Evolutionary conservation across 37 sponge, comb jelly and placozoan genomes (phyloP).

Genomic region (Eunapius fragilis): DNA sequence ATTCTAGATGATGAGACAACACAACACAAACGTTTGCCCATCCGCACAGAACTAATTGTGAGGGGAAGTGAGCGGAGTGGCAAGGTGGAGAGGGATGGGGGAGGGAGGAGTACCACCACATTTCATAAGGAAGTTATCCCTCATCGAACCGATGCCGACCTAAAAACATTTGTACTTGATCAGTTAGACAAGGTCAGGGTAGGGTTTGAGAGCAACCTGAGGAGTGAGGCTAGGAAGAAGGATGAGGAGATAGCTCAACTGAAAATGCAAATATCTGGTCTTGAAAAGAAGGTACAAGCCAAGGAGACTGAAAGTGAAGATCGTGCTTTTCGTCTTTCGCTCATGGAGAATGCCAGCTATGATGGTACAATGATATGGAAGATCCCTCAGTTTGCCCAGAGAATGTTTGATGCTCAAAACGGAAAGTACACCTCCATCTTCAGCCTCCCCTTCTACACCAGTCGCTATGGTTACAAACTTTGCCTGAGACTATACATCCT

Average conservation of each 20-base stretch:
- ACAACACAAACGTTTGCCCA: not conserved
- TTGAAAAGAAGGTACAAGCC: conserved; percentile 39
- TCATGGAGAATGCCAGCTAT: conserved; percentile 68
- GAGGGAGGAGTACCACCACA: not conserved
- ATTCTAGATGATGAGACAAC: not conserved
- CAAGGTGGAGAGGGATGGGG: not conserved
- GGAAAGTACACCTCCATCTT: conserved; percentile 82
- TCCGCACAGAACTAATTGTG: not conserved
- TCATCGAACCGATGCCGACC: not conserved
- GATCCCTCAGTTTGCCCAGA: conserved; percentile 69
- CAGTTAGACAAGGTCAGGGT: not conserved
- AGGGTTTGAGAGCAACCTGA: not conserved
- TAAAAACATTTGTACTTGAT: not conserved
- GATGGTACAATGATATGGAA: conserved; percentile 81
- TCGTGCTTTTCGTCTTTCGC: conserved; percentile 68
- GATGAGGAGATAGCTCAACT: conserved; percentile 33
- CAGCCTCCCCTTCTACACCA: conserved; percentile 77
- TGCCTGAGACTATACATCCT: conserved; percentile 78
- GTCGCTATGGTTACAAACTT: conserved; percentile 87
- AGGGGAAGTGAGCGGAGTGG: not conserved
- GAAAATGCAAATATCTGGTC: conserved; percentile 1
- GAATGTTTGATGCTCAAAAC: conserved; percentile 64
- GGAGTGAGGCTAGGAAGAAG: conserved; percentile 1
- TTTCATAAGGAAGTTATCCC: not conserved
- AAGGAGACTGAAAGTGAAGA: conserved; percentile 70